Evolutionary conservation across 2,797 vertebrate species (phyloP).

Genomic region (Alfaro cultratus): DNA sequence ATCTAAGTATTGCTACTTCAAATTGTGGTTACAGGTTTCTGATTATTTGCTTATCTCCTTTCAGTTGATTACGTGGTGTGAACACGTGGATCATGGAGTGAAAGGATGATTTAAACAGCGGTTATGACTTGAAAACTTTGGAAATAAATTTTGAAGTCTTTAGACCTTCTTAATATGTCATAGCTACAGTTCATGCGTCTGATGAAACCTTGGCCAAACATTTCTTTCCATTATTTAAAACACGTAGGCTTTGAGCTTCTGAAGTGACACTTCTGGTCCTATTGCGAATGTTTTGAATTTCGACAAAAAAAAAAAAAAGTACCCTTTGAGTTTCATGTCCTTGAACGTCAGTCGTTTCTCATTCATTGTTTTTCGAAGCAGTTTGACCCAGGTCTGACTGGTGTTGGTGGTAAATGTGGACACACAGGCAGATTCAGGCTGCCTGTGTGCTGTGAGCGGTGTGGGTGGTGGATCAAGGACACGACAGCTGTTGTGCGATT

Average conservation of each 20-base stretch:
- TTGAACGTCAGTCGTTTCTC: background rate
- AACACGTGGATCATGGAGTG: background rate
- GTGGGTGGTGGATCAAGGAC: conserved; percentile 33
- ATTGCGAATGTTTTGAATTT: background rate
- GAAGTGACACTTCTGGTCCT: background rate
- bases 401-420: background rate
- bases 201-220: background rate
- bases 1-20: background rate
- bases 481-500: conserved; percentile 36
- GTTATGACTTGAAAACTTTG: background rate
- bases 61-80: background rate
- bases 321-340: background rate
- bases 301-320: background rate
- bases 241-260: background rate
- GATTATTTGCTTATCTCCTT: background rate
- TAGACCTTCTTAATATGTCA: background rate
- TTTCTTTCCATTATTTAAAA: background rate
- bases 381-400: conserved; percentile 25
- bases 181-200: background rate
- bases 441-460: conserved; percentile 16
- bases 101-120: background rate
- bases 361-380: background rate
- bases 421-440: background rate
- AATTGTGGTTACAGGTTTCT: background rate
- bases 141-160: background rate